These are phyloP conservation scores for Leptinotarsa undecemlineata DNA, from an alignment of 1,140 invertebrate species.

Conservation along the genomic window DNA sequence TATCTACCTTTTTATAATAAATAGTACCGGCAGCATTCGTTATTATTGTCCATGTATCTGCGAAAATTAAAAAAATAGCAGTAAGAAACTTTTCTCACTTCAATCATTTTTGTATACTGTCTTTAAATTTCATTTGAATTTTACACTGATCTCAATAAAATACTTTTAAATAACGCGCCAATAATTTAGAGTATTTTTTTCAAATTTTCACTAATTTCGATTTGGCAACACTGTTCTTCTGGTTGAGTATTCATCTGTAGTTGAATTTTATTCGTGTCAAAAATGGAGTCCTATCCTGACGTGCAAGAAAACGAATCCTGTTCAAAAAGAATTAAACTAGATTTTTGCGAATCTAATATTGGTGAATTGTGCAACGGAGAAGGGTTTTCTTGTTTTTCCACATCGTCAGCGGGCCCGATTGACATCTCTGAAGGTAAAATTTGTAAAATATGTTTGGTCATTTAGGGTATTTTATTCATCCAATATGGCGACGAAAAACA, in stretches of 20 bases:
- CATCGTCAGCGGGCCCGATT: slow-evolving; percentile 42
- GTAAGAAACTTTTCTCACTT: too few relatives aligned
- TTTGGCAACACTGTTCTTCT: too few relatives aligned
- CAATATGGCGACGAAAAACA: slow-evolving; percentile 54
- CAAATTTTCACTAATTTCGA: too few relatives aligned
- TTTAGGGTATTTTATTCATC: slow-evolving; percentile 50
- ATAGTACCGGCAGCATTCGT: too few relatives aligned
- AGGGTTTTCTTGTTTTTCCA: slow-evolving; percentile 50
- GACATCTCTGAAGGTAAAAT: slow-evolving; percentile 54
- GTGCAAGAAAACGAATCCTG: slow-evolving; percentile 52
- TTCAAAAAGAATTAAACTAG: slow-evolving; percentile 53
- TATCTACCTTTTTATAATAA: too few relatives aligned
- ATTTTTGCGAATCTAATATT: slow-evolving; percentile 44
- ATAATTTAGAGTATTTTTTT: too few relatives aligned
- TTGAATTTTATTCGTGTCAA: slow-evolving; percentile 54
- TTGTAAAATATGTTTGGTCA: slow-evolving; percentile 55
- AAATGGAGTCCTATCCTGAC: slow-evolving; percentile 54
- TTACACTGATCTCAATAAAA: too few relatives aligned
- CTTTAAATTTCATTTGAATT: too few relatives aligned
- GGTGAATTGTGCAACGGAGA: slow-evolving; percentile 48
- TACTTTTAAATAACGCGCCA: too few relatives aligned
- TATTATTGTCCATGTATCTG: too few relatives aligned
- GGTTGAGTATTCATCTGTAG: slow-evolving; percentile 25
- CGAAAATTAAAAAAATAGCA: too few relatives aligned
- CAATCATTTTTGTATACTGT: too few relatives aligned